Percentiles rank a stretch among this genome's conserved stretches.
These are phyloP conservation scores for Clangula hyemalis DNA, from an alignment of 2,797 vertebrate genomes.

Conservation along the genomic window DNA sequence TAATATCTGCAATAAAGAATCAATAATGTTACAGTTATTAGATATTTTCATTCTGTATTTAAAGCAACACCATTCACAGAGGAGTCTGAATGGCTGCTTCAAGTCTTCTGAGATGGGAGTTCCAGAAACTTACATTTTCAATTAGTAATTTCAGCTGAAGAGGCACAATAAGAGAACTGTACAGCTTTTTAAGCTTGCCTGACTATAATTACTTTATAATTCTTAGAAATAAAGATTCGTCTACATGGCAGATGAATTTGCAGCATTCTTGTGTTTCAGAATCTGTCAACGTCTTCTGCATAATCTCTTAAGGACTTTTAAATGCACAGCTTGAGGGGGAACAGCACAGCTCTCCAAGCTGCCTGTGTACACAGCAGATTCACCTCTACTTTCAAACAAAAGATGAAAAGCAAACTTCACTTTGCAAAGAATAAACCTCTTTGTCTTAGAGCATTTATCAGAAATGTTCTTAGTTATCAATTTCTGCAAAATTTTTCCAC, in stretches of 20 bases:
- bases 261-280: conserved; percentile 47
- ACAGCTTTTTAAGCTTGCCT: conserved; percentile 28
- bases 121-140: conserved; percentile 59
- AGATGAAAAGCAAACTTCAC: conserved; percentile 16
- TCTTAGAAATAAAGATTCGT: conserved; percentile 63
- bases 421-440: conserved; percentile 4
- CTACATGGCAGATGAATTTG: conserved; percentile 27
- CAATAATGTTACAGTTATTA: conserved; percentile 11
- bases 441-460: neutral
- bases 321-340: neutral
- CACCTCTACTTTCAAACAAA: neutral
- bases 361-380: neutral
- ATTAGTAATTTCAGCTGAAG: conserved; percentile 69
- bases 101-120: neutral
- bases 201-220: conserved; percentile 61
- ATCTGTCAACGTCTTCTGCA: conserved; percentile 57
- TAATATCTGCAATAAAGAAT: conserved; percentile 69
- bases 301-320: conserved; percentile 30
- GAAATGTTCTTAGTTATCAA: neutral
- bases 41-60: conserved; percentile 35
- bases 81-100: neutral
- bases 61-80: conserved; percentile 11
- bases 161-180: conserved; percentile 34
- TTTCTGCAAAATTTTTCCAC: neutral
- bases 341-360: neutral